phyloP scores from a whole-genome alignment of 2,113 vertebrate species.

The Dasyurus viverrinus region DNA sequence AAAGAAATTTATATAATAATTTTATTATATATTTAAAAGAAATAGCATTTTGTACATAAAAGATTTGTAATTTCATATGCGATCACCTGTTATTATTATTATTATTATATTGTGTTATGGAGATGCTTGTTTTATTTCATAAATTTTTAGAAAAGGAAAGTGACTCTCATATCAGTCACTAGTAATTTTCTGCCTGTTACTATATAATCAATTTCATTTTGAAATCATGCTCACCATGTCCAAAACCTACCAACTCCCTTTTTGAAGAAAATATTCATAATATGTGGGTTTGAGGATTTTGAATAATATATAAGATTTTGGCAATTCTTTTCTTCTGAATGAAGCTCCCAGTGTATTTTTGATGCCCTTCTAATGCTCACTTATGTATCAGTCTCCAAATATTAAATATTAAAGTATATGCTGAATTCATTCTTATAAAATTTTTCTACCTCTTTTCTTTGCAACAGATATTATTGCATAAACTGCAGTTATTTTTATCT shows the following conservation, averaged over 20 bases:
- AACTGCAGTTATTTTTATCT: not conserved
- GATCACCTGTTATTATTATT: not conserved
- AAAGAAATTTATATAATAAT: not conserved
- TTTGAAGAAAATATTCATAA: not conserved
- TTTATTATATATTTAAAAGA: not conserved
- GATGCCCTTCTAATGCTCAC: not conserved
- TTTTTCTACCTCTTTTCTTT: not conserved
- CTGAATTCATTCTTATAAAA: not conserved
- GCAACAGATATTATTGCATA: not conserved
- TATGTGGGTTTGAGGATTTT: not conserved
- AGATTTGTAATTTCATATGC: not conserved
- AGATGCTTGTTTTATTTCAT: not conserved
- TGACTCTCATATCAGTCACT: not conserved
- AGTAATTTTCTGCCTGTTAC: not conserved
- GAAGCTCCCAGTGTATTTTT: not conserved
- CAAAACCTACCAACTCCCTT: not conserved
- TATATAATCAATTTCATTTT: not conserved
- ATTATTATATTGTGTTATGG: not conserved
- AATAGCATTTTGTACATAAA: not conserved
- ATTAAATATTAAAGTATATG: not conserved
- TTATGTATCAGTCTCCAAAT: not conserved
- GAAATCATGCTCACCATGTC: not conserved
- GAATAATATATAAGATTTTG: not conserved
- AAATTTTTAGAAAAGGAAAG: not conserved
- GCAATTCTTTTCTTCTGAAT: not conserved